Conservation (phyloP, 2,113 vertebrate species). For the Pholis gunnellus region DNA sequence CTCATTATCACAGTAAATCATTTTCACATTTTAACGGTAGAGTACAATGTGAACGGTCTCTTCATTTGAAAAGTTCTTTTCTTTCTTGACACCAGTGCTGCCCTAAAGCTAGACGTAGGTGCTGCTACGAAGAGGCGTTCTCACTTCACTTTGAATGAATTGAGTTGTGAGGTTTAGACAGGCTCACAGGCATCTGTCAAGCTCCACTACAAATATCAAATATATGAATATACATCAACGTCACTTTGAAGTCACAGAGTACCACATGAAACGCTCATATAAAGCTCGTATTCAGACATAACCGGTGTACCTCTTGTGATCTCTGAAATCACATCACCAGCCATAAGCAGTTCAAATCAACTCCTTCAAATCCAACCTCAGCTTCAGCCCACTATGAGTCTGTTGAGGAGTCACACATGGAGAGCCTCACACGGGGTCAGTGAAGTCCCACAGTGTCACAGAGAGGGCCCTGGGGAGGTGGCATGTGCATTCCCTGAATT, state of each 20-base stretch:
- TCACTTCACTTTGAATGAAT: constrained; percentile 22
- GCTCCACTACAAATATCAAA: constrained; percentile 25
- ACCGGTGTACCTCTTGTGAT: constrained; percentile 74
- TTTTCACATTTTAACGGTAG: constrained; percentile 11
- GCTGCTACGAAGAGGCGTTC: constrained; percentile 20
- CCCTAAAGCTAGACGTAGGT: constrained; percentile 29
- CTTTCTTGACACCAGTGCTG: constrained; percentile 2
- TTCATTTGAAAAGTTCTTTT: constrained; percentile 32
- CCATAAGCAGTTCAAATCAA: constrained; percentile 31
- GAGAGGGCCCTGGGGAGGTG: constrained; percentile 23
- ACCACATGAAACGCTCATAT: constrained; percentile 21
- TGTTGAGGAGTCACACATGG: constrained; percentile 2
- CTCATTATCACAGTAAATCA: constrained; percentile 13
- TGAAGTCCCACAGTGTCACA: constrained; percentile 23
- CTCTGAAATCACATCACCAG: constrained; percentile 60
- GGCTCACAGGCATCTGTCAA: constrained; percentile 23
- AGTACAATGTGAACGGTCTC: neutral
- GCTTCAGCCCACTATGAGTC: constrained; percentile 15
- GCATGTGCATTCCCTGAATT: constrained; percentile 46
- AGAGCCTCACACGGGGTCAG: constrained; percentile 15
- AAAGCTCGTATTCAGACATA: constrained; percentile 62
- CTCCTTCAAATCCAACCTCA: neutral
- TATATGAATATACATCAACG: constrained; percentile 27
- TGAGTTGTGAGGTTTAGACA: constrained; percentile 24
- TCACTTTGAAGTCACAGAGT: constrained; percentile 39